Evolutionary conservation across 2,113 vertebrate genomes (phyloP), one percentile per base, ranked within the genome.

Genomic region (Rattus rattus): DNA sequence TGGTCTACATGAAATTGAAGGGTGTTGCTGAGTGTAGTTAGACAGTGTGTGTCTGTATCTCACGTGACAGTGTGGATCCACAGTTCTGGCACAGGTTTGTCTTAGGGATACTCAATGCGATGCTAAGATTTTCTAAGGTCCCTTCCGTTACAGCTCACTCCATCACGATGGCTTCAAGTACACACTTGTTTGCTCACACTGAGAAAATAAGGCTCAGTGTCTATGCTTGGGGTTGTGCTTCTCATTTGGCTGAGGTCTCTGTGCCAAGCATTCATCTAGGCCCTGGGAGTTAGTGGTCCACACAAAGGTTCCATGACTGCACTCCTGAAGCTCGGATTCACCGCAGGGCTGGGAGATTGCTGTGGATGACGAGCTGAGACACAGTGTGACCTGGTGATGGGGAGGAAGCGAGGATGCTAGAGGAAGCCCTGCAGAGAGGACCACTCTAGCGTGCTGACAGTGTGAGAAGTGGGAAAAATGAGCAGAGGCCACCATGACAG

Each of bases 11-110:
- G 47, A 87, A 52, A 70, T 91, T 76, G 61, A 90, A 67, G 8
- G 36, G 79, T 88, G 30, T 92, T 65, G 72, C 5, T 67, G 36
- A 84, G 80, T 84, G 49, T 88, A 36, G 94, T 90, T 90, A n/a
- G n/a, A 73, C 77, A 36, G 61, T 84, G 2, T 85, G 30, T 75
- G 47, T 39, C 16, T 61, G 36, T 83, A 61, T 83, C 56, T 84
- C 56, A 16, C 17, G 56, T 36, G 81, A 28, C 87, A 88, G 81
- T 56, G 5, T 9, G 92, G 85, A 56, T 47, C 12, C 65, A 6
- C 14, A 49, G 54, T 89, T 95, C 84, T 47, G 30, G 67, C 22
- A 30, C 47, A 69, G 17, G 65, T 93, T 94, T 91, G 81, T 92
- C 13, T 33, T 90, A 65, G 20, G 56, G 19, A 61, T 90, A 69